Evolutionary conservation across 2,888 invertebrate species (phyloP).

Genomic region (Cistogaster globosa): DNA sequence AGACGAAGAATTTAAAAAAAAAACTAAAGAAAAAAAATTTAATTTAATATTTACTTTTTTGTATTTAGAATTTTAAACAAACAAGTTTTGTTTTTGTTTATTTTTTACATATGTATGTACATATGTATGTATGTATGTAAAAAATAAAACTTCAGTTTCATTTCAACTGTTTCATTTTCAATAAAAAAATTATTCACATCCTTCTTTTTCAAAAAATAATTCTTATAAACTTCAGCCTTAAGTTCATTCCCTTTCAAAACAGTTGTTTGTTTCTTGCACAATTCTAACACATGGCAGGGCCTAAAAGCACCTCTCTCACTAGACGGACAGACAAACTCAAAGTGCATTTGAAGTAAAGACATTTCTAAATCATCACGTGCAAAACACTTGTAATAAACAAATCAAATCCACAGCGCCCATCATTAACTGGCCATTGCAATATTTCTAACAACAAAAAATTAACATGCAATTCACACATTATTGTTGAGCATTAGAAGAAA

Average conservation of each 20-base stretch:
- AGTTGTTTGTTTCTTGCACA: neutral
- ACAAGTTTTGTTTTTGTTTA: neutral
- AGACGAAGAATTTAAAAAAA: neutral
- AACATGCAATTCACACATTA: constrained; percentile 34
- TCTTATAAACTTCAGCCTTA: constrained; percentile 2
- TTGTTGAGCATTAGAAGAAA: constrained; percentile 43
- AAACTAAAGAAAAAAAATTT: neutral
- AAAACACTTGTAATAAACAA: constrained; percentile 66
- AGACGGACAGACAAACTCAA: neutral
- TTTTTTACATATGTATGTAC: too few species aligned
- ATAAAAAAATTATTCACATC: too few species aligned
- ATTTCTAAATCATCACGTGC: constrained; percentile 53
- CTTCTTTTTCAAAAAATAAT: too few species aligned
- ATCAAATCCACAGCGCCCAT: constrained; percentile 47
- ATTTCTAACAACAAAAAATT: neutral
- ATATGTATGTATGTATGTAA: too few species aligned
- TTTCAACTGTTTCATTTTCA: too few species aligned
- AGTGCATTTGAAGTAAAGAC: neutral
- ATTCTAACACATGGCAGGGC: constrained; percentile 28
- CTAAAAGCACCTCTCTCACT: neutral
- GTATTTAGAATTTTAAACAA: too few species aligned
- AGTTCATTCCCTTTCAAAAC: constrained; percentile 45
- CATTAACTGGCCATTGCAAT: constrained; percentile 17
- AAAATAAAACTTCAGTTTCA: too few species aligned
- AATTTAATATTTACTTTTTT: too few species aligned